A percentile compares a stretch with the other conserved stretches of the same genome.
Evolutionary conservation across 2,113 vertebrate species (phyloP).

Genomic region (Leptobrachium ailaonicum): DNA sequence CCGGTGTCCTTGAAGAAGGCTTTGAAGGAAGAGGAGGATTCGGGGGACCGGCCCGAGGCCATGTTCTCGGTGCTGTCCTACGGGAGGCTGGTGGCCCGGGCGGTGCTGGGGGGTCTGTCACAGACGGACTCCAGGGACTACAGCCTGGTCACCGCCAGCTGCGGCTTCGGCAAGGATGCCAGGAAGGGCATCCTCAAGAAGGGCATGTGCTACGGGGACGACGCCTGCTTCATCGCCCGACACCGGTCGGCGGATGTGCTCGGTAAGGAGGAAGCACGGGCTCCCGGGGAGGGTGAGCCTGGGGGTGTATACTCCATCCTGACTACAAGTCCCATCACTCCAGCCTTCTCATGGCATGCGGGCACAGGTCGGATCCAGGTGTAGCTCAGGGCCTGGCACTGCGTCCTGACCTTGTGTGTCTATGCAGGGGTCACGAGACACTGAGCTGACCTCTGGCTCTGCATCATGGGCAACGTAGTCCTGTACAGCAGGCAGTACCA

Average conservation of each 20-base stretch:
- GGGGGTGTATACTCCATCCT: too few species aligned
- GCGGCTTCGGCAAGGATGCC: conserved; percentile 98
- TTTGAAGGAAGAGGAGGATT: conserved; percentile 18
- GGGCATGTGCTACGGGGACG: conserved; percentile 96
- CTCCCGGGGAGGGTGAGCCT: not conserved
- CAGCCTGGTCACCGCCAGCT: conserved; percentile 91
- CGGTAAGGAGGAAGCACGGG: conserved; percentile 70
- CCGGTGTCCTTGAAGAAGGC: conserved; percentile 6
- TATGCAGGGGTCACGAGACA: too few species aligned
- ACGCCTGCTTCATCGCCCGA: conserved; percentile 93
- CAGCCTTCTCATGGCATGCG: too few species aligned
- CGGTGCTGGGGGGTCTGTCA: conserved; percentile 93
- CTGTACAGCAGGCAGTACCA: too few species aligned
- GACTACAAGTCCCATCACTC: too few species aligned
- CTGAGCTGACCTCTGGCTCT: too few species aligned
- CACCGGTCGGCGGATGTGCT: conserved; percentile 89
- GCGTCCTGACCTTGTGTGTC: too few species aligned
- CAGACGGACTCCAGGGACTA: conserved; percentile 94
- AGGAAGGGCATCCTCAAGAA: conserved; percentile 98
- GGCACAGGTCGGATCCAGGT: too few species aligned
- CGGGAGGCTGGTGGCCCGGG: conserved; percentile 94
- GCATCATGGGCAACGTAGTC: too few species aligned
- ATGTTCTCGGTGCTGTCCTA: conserved; percentile 98
- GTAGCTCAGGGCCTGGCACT: too few species aligned
- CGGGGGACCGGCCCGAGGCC: conserved; percentile 62